phyloP scores from a whole-genome alignment of 2,797 vertebrate species.

The Poecilia wingei region DNA sequence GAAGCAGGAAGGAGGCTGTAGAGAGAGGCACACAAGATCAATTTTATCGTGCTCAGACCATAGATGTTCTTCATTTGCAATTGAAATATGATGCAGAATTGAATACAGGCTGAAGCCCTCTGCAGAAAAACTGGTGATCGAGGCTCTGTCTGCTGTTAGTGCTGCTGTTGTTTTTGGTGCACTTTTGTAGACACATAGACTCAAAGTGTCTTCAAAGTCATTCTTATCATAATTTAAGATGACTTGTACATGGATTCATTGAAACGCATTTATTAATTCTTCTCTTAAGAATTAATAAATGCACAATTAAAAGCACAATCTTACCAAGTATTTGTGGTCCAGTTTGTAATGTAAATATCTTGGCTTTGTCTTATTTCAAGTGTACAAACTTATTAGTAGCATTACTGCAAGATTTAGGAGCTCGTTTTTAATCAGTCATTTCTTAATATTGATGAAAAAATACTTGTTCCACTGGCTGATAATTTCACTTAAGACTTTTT shows the following conservation, averaged over 20 bases:
- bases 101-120: conserved; percentile 1
- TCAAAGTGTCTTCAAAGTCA: not conserved
- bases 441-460: too few relatives aligned
- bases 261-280: not conserved
- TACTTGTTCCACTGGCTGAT: too few relatives aligned
- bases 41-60: conserved; percentile 1
- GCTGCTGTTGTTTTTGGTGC: not conserved
- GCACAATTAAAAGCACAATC: too few relatives aligned
- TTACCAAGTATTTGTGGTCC: not conserved
- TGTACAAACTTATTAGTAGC: too few relatives aligned
- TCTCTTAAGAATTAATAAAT: too few relatives aligned
- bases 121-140: not conserved
- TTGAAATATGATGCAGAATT: conserved; percentile 5
- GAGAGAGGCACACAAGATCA: conserved; percentile 17
- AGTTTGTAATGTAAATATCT: not conserved
- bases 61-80: conserved; percentile 5
- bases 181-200: not conserved
- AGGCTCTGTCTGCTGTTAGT: not conserved
- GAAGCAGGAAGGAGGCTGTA: conserved; percentile 9
- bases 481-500: too few relatives aligned
- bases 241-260: not conserved
- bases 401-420: too few relatives aligned
- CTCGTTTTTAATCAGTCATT: too few relatives aligned
- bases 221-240: not conserved
- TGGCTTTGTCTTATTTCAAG: not conserved